These are phyloP conservation scores for Semotilus atromaculatus DNA, from an alignment of 2,797 vertebrate genomes.

Conservation along the genomic window DNA sequence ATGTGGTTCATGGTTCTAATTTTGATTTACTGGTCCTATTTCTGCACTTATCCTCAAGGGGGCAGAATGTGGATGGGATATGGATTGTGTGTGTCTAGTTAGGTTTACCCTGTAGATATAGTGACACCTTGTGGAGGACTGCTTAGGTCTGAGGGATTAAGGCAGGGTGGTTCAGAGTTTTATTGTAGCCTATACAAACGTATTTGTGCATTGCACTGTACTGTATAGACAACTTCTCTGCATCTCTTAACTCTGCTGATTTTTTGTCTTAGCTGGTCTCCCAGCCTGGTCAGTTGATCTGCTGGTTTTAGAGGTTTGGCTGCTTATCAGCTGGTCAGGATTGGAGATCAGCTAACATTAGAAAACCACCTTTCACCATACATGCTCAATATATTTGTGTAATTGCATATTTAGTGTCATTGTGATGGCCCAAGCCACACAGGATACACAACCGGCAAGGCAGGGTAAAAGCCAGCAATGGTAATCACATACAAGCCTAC, in stretches of 20 bases:
- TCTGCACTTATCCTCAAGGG: constrained; percentile 38
- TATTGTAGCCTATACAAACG: not conserved
- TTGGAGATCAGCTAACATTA: not conserved
- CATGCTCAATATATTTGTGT: not conserved
- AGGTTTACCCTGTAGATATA: constrained; percentile 14
- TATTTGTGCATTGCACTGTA: no score
- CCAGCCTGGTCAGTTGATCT: not conserved
- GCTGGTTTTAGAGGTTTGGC: not conserved
- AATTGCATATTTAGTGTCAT: not conserved
- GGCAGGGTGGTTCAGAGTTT: not conserved
- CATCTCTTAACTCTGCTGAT: not conserved
- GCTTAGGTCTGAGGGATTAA: not conserved
- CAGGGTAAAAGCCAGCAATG: no score
- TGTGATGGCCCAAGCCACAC: no score
- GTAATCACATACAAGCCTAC: no score
- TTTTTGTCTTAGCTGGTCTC: not conserved
- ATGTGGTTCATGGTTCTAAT: not conserved
- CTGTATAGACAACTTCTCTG: not conserved
- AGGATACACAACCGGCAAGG: no score
- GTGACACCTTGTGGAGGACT: constrained; percentile 22
- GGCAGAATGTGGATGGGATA: constrained; percentile 17
- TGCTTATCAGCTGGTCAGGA: not conserved
- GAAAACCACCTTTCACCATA: not conserved
- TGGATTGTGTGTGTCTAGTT: not conserved
- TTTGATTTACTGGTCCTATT: not conserved